A percentile compares a stretch with the other conserved stretches of the same genome.
phyloP scores from a whole-genome alignment of 2,888 invertebrate species.

The Trilocha varians region DNA sequence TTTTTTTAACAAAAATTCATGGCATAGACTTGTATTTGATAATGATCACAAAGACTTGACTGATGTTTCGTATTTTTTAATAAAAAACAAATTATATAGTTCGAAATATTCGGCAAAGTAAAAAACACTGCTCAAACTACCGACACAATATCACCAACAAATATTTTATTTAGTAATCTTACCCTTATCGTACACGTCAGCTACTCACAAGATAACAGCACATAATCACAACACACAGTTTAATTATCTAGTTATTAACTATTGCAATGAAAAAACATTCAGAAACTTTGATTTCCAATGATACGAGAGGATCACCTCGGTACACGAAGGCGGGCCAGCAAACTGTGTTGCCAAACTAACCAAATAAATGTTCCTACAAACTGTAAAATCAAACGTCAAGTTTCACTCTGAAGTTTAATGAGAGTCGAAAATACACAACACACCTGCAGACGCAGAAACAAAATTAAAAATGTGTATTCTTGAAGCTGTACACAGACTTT shows the following conservation, averaged over 20 bases:
- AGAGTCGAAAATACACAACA: background rate
- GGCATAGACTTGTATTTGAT: too few species aligned
- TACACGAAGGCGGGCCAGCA: conserved; percentile 49
- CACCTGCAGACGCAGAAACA: conserved; percentile 9
- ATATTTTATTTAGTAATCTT: conserved; percentile 34
- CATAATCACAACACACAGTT: conserved; percentile 52
- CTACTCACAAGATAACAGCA: conserved; percentile 54
- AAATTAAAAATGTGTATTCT: conserved; percentile 1
- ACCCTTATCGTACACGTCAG: conserved; percentile 62
- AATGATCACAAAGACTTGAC: too few species aligned
- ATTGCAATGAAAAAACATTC: conserved; percentile 34
- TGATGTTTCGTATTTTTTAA: too few species aligned
- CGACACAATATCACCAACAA: conserved; percentile 28
- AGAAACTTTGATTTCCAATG: conserved; percentile 53
- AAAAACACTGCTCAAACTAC: conserved; percentile 16
- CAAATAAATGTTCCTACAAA: conserved; percentile 7
- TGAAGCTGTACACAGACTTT: conserved; percentile 9
- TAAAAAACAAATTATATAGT: too few species aligned
- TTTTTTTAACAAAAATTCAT: too few species aligned
- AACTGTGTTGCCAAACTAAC: conserved; percentile 40
- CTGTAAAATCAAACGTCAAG: conserved; percentile 8
- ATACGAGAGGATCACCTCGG: conserved; percentile 40
- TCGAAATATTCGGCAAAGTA: too few species aligned
- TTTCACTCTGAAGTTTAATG: background rate
- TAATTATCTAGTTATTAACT: background rate